Base-by-base conservation (phyloP, 2,888 invertebrate genomes). In the Cabera pusaria region DNA sequence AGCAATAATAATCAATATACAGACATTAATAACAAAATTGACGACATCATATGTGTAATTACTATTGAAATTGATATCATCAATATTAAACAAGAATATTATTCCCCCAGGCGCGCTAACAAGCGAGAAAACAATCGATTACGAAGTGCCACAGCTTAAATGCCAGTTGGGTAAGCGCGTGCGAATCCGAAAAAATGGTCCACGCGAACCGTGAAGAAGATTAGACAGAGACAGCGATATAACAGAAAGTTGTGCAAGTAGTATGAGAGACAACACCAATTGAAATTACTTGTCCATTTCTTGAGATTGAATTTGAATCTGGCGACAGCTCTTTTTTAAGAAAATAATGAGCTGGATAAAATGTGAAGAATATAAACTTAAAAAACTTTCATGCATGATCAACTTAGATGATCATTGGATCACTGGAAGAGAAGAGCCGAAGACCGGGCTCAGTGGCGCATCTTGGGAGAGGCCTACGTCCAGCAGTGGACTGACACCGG, bases 171-270 rank as follows among this genome's bases (percentile, higher is more conserved):
- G 69, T 64, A 68, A 62, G 56, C 75, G 78, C 80, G 78, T 78
- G 81, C 79, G 75, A 73, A 78, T 64, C 65, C 60, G 62, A 76
- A 82, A 79, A 80, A 84, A 75, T 71, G 64, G 64, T 72, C 66
- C 71, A 68, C 44, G 50, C 56, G 58, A 67, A 74, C 62, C 68
- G 63, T 75, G 75, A 82, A 81, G 79, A 81, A 62, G 72, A 58
- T 57, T 45, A 42, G 67, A 84, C 42, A 64, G 72, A 72, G 82
- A 81, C 46, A 47, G 47, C 47, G 44, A 51, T 49, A 76, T 61
- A 52, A 44, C 53, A 47, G 55, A 65, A 65, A 54, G 49, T 53
- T 37, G 42, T 49, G 47, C 28, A 58, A 52, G 52, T 36, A 42
- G 35, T 22, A 9, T 4, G 9, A 9, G n/a, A 36, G 29, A 18